Base-by-base conservation (phyloP, 2,797 vertebrate genomes). In the Galagoides demidoff region DNA sequence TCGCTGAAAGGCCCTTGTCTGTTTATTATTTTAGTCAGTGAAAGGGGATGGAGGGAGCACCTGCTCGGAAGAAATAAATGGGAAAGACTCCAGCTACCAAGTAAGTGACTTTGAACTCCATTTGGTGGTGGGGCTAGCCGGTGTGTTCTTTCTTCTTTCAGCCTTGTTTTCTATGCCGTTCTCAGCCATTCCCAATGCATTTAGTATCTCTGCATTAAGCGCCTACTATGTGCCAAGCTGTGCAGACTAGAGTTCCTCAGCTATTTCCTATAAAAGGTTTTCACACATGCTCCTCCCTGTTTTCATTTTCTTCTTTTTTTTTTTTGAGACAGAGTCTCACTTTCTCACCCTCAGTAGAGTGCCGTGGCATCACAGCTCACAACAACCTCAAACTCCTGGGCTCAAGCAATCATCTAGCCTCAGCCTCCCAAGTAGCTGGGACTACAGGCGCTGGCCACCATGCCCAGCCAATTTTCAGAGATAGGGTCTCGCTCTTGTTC, bases 11-110 rank as follows among this genome's bases (percentile, higher is more conserved):
- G 63, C 84, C 89, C 29, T 78, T 97, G 92, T 97, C 96, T 97
- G 96, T 98, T 98, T 99, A 97, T 98, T 97, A 64, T 99, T 99
- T 97, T 98, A 99, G 98, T 98, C 99, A 98, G 98, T 97, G 97
- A 98, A 89, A 97, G 98, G 97, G 95, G 97, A 97, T 92, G 98
- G 92, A 97, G 98, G 97, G 79, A 95, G 39, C 94, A 34, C 95
- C 95, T 94, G 77, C 37, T 25, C 97, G 0, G 97, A 98, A 96
- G 98, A 98, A 70, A 87, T 96, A 97, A 97, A 96, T 81, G 98
- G 55, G 78, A 98, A 98, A 96, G 97, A 96, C 85, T 88, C 97
- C 95, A 79, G 29, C 49, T 76, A 83, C 95, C 98, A 98, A 94
- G 98, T 98, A 98, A 99, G 98, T 99, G 97, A 89, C 73, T 90